A percentile compares a stretch with the other conserved stretches of the same genome.
phyloP scores from a whole-genome alignment of 2,113 vertebrate species.

The Dasyornis broadbenti region DNA sequence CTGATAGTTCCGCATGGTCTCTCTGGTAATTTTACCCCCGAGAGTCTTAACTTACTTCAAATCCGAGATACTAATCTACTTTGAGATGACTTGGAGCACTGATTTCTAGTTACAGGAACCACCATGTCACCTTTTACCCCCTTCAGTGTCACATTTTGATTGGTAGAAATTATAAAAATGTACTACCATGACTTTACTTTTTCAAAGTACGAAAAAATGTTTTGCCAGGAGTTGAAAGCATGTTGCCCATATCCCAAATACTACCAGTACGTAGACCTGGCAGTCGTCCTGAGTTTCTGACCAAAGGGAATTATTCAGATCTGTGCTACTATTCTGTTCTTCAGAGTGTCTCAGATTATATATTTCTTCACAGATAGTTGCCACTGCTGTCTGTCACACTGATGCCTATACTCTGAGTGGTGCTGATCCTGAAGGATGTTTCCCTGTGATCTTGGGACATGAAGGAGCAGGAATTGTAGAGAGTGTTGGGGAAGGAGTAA shows the following conservation, averaged over 20 bases:
- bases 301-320: not conserved
- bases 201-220: not conserved
- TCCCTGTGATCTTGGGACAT: conserved; percentile 80
- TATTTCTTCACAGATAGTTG: conserved; percentile 66
- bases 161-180: not conserved
- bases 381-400: conserved; percentile 80
- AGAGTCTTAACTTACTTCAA: not conserved
- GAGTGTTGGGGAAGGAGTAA: conserved; percentile 89
- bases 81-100: not conserved
- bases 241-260: not conserved
- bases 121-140: not conserved
- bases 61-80: not conserved
- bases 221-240: not conserved
- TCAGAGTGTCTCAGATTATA: not conserved
- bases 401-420: conserved; percentile 80
- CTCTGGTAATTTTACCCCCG: not conserved
- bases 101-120: not conserved
- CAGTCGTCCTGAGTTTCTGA: not conserved
- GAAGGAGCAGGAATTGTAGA: conserved; percentile 83
- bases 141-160: not conserved
- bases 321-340: not conserved
- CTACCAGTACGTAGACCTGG: not conserved
- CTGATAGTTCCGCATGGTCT: not conserved
- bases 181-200: not conserved
- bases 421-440: conserved; percentile 76